A percentile compares a stretch with the other conserved stretches of the same genome.
Conservation (phyloP, 2,113 vertebrate genomes). For the Brienomyrus longianalis region DNA sequence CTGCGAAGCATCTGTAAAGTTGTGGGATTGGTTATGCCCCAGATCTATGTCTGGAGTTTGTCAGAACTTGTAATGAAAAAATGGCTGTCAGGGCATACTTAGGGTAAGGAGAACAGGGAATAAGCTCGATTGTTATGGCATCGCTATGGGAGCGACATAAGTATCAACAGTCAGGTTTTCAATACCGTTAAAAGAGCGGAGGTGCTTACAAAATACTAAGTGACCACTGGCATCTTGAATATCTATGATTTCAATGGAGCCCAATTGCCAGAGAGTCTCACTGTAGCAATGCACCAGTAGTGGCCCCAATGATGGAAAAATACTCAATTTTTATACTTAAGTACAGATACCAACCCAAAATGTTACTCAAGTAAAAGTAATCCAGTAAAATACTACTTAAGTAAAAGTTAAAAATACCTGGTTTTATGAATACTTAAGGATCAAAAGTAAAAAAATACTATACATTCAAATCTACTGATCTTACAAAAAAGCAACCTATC, state of each 20-base stretch:
- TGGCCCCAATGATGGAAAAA: background rate
- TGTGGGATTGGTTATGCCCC: background rate
- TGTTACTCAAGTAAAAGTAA: no score
- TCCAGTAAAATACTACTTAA: background rate
- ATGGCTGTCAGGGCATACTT: background rate
- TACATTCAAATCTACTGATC: background rate
- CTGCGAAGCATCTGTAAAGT: background rate
- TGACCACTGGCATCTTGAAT: no score
- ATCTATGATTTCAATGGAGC: background rate
- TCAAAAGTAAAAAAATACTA: background rate
- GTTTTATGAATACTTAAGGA: background rate
- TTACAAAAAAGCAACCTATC: background rate
- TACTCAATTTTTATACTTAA: background rate
- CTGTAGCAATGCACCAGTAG: background rate
- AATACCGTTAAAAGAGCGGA: background rate
- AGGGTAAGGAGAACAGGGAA: background rate
- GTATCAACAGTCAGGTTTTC: background rate
- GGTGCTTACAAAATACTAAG: background rate
- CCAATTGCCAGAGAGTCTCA: background rate
- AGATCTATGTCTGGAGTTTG: background rate
- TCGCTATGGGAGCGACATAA: background rate
- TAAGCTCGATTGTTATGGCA: background rate
- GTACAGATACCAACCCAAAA: background rate
- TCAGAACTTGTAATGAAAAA: background rate
- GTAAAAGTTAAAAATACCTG: background rate